A percentile compares a stretch with the other conserved stretches of the same genome.
Evolutionary conservation across 2,797 vertebrate species (phyloP).

Genomic region (Karalla daura): DNA sequence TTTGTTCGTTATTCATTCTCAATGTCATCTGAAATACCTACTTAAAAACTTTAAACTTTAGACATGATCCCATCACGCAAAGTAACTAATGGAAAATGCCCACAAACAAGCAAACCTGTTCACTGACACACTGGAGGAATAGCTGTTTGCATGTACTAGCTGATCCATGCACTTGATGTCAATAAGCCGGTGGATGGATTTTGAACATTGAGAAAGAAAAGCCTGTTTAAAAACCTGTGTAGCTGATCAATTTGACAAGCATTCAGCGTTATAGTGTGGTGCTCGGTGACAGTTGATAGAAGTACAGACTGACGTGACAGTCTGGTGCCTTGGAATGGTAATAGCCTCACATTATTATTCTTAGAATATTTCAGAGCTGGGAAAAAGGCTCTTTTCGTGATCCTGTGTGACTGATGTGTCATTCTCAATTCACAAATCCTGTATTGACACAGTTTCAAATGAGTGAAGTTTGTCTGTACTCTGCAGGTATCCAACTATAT

Average conservation of each 20-base stretch:
- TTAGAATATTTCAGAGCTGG: neutral
- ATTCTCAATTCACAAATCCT: neutral
- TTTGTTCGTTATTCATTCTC: slow-evolving; percentile 30
- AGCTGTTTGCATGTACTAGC: neutral
- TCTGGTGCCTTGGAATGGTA: neutral
- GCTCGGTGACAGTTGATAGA: neutral
- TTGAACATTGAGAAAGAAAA: neutral
- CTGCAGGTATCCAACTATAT: neutral
- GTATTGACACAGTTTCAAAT: neutral
- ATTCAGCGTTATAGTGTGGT: neutral
- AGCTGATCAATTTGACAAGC: neutral
- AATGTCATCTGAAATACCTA: slow-evolving; percentile 26
- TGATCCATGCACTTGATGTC: neutral
- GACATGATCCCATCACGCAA: neutral
- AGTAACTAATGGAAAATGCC: neutral
- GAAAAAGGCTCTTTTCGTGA: neutral
- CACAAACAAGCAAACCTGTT: neutral
- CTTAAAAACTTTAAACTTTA: neutral
- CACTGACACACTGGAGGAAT: neutral
- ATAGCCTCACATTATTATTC: neutral
- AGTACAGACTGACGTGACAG: too few species aligned
- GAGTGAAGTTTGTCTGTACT: neutral
- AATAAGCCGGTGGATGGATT: neutral
- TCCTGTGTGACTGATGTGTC: neutral
- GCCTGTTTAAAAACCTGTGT: neutral